Conservation (phyloP, 1,140 invertebrate species). For the Drepana arcuata region DNA sequence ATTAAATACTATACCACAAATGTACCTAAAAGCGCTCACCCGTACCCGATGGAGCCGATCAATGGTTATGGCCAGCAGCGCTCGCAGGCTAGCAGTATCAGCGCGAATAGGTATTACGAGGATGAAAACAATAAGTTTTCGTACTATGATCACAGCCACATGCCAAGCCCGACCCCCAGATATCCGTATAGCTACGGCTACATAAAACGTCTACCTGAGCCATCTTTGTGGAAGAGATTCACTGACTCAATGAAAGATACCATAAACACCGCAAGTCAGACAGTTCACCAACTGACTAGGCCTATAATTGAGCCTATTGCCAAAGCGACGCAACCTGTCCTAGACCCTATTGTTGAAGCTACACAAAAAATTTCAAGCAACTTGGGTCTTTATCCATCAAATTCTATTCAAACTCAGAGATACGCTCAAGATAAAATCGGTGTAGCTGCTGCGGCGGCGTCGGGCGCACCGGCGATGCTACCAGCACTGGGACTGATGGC, state of each 20-base stretch:
- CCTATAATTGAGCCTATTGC: slow-evolving; percentile 79
- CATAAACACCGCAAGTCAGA: slow-evolving; percentile 78
- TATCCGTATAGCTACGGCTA: slow-evolving; percentile 73
- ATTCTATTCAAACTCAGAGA: slow-evolving; percentile 47
- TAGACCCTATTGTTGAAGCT: slow-evolving; percentile 82
- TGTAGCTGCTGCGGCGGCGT: slow-evolving; percentile 70
- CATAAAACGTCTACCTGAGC: slow-evolving; percentile 68
- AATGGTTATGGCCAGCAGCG: slow-evolving; percentile 68
- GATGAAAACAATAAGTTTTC: slow-evolving; percentile 68
- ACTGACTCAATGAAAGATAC: slow-evolving; percentile 81
- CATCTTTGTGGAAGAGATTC: slow-evolving; percentile 80
- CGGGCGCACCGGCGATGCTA: slow-evolving; percentile 75
- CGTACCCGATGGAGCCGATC: slow-evolving; percentile 64
- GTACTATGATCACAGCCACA: slow-evolving; percentile 66
- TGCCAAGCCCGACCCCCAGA: slow-evolving; percentile 37
- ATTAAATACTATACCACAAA: slow-evolving; percentile 57
- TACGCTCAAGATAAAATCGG: slow-evolving; percentile 82
- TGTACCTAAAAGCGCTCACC: slow-evolving; percentile 59
- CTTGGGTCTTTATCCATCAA: slow-evolving; percentile 75
- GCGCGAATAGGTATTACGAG: slow-evolving; percentile 69
- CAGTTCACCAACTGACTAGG: slow-evolving; percentile 77
- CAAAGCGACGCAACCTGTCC: slow-evolving; percentile 78
- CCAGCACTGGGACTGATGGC: slow-evolving; percentile 83
- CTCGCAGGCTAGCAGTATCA: slow-evolving; percentile 57
- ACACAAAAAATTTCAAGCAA: slow-evolving; percentile 85